A percentile compares a stretch with the other conserved stretches of the same genome.
Evolutionary conservation across 2,797 vertebrate genomes (phyloP).

Genomic region (Hoplostethus atlanticus): DNA sequence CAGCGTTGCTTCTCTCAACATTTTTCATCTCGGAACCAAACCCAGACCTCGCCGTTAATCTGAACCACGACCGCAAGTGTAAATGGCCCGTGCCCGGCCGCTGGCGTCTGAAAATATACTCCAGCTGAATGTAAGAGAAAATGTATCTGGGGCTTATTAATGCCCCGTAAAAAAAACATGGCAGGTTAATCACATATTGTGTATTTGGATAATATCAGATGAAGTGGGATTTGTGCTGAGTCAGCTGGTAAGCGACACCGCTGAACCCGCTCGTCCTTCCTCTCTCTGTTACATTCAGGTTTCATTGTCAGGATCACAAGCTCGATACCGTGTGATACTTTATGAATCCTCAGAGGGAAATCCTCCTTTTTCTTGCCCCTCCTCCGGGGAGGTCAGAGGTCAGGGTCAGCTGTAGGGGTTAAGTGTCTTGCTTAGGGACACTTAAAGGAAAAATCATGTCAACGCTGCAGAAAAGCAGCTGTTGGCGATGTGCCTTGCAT

Average conservation of each 20-base stretch:
- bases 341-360: conserved; percentile 38
- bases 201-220: conserved; percentile 69
- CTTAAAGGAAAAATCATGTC: conserved; percentile 16
- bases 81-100: conserved; percentile 48
- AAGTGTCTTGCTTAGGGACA: background rate
- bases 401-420: conserved; percentile 5
- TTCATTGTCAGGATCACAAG: conserved; percentile 25
- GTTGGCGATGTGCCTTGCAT: too few relatives aligned
- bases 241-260: conserved; percentile 47
- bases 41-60: conserved; percentile 57
- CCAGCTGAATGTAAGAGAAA: conserved; percentile 28
- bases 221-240: conserved; percentile 46
- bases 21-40: conserved; percentile 64
- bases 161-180: conserved; percentile 46
- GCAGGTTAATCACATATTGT: conserved; percentile 64
- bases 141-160: conserved; percentile 53
- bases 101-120: conserved; percentile 56
- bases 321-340: conserved; percentile 27
- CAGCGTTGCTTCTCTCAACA: conserved; percentile 51
- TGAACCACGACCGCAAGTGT: conserved; percentile 48
- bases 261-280: conserved; percentile 38
- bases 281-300: background rate
- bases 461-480: background rate
- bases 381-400: background rate
- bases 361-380: conserved; percentile 11